Conservation (phyloP, 2,113 vertebrate genomes). For the Vanacampus margaritifer region DNA sequence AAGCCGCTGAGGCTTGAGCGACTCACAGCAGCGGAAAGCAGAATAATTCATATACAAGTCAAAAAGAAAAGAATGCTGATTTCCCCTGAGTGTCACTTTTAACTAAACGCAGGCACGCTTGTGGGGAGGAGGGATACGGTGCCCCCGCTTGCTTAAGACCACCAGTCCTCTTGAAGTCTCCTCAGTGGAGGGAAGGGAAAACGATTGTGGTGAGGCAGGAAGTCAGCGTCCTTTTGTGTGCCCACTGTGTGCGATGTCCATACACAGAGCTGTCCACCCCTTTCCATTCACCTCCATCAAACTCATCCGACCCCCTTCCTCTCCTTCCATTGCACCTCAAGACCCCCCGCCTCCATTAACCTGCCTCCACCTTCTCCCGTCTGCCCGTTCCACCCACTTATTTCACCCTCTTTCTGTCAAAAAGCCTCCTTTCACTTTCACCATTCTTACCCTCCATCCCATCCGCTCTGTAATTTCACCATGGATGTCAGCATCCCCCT, state of each 20-base stretch:
- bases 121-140: conserved; percentile 24
- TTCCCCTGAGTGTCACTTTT: conserved; percentile 52
- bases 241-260: conserved; percentile 52
- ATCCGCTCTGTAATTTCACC: conserved; percentile 65
- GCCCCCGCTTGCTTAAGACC: conserved; percentile 38
- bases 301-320: conserved; percentile 48
- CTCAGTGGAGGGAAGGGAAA: conserved; percentile 10
- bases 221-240: conserved; percentile 47
- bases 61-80: conserved; percentile 46
- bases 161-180: conserved; percentile 38
- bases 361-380: conserved; percentile 60
- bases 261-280: conserved; percentile 64
- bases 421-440: conserved; percentile 57
- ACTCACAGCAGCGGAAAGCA: conserved; percentile 40
- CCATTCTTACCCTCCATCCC: conserved; percentile 39
- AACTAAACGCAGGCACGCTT: conserved; percentile 36
- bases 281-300: conserved; percentile 62
- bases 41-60: conserved; percentile 50
- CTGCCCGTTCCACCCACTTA: conserved; percentile 63
- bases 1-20: conserved; percentile 41
- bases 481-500: conserved; percentile 66
- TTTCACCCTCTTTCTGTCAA: conserved; percentile 69
- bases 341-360: conserved; percentile 48
- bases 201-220: conserved; percentile 40
- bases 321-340: conserved; percentile 43